These are phyloP conservation scores for Conger conger DNA, from an alignment of 2,113 vertebrate genomes.

Conservation along the genomic window DNA sequence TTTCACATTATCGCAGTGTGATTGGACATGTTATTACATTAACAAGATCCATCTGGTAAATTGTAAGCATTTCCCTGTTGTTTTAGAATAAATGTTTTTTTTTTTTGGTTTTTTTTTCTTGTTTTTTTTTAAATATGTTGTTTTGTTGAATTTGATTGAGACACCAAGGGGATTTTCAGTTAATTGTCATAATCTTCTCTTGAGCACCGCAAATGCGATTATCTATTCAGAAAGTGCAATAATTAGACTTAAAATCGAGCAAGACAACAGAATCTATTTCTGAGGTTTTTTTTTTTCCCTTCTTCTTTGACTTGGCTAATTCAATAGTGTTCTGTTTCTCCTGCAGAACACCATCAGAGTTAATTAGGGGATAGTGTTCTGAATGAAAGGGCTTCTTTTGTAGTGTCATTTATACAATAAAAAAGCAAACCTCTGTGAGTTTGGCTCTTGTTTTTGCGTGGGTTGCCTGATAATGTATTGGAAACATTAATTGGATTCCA, in stretches of 20 bases:
- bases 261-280: slow-evolving; percentile 26
- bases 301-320: not conserved
- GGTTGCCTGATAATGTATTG: not conserved
- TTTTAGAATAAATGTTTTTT: slow-evolving; percentile 40
- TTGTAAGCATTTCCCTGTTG: slow-evolving; percentile 40
- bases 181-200: slow-evolving; percentile 41
- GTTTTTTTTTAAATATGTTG: slow-evolving; percentile 20
- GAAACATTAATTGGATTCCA: slow-evolving; percentile 9
- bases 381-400: slow-evolving; percentile 44
- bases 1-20: slow-evolving; percentile 17
- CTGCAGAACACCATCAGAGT: slow-evolving; percentile 14
- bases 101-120: not conserved
- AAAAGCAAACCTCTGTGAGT: not conserved
- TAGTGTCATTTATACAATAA: slow-evolving; percentile 49
- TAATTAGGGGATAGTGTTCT: slow-evolving; percentile 23
- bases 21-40: slow-evolving; percentile 27
- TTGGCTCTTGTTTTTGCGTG: not conserved
- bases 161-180: slow-evolving; percentile 43
- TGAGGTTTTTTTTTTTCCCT: not conserved
- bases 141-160: slow-evolving; percentile 36
- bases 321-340: slow-evolving; percentile 14
- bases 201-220: slow-evolving; percentile 28
- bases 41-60: slow-evolving; percentile 21
- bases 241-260: slow-evolving; percentile 25
- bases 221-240: slow-evolving; percentile 46